Evolutionary conservation across 2,888 invertebrate genomes (phyloP).

Genomic region (Phaedon cochleariae): DNA sequence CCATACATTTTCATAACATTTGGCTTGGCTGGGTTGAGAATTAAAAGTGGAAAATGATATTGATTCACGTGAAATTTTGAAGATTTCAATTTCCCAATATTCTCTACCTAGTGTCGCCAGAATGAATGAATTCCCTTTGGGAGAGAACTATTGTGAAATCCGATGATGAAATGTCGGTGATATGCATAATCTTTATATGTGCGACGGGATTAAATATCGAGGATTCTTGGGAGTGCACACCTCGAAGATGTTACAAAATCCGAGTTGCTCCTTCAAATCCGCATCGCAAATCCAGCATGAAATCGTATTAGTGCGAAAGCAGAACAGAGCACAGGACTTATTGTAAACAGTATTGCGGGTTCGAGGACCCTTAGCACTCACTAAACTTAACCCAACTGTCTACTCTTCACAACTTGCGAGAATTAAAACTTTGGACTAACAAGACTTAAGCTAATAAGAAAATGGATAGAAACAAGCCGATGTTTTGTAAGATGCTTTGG

Average conservation of each 20-base stretch:
- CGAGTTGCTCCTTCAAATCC: constrained; percentile 65
- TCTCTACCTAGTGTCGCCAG: too few relatives aligned
- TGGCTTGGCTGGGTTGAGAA: too few relatives aligned
- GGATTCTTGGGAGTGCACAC: constrained; percentile 3
- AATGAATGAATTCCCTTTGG: background rate
- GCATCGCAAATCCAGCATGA: constrained; percentile 73
- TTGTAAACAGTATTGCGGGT: constrained; percentile 64
- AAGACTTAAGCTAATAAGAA: constrained; percentile 66
- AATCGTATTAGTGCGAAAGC: constrained; percentile 70
- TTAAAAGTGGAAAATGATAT: too few relatives aligned
- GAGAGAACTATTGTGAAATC: background rate
- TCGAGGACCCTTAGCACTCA: constrained; percentile 61
- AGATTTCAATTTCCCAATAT: too few relatives aligned
- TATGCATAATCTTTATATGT: background rate
- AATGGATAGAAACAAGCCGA: constrained; percentile 64
- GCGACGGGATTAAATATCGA: background rate
- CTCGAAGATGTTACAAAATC: constrained; percentile 44
- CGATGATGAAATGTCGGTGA: background rate
- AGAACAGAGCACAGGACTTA: constrained; percentile 59
- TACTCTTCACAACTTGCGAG: constrained; percentile 65
- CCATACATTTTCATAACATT: too few relatives aligned
- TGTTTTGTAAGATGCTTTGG: constrained; percentile 62
- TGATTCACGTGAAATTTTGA: too few relatives aligned
- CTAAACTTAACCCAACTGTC: constrained; percentile 60
- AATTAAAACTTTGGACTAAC: constrained; percentile 73